phyloP scores from a whole-genome alignment of 2,888 invertebrate genomes.

The Andrena camellia region DNA sequence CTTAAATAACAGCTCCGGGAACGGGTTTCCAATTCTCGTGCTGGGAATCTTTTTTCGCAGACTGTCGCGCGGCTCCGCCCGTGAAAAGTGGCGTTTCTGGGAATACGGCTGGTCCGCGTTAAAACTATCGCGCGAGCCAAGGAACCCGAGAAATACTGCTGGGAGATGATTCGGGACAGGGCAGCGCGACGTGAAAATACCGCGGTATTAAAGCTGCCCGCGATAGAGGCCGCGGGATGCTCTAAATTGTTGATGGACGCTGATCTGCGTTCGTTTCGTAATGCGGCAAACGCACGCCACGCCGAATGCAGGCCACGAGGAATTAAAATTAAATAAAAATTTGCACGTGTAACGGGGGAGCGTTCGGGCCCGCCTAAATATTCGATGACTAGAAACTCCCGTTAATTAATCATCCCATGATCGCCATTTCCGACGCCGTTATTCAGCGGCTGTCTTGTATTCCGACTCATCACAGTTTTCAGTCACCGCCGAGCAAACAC shows the following conservation, averaged over 20 bases:
- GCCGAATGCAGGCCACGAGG: neutral
- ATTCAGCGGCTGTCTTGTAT: constrained; percentile 7
- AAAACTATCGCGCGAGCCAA: too few relatives aligned
- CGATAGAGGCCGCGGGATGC: neutral
- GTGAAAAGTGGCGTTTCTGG: constrained; percentile 2
- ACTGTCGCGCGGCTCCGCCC: neutral
- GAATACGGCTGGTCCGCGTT: neutral
- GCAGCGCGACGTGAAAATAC: neutral
- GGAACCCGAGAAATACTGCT: neutral
- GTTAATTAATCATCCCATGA: constrained; percentile 7
- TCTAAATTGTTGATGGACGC: constrained; percentile 12
- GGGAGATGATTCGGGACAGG: neutral
- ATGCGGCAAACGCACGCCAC: neutral
- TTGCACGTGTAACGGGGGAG: neutral
- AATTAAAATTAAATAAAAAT: constrained; percentile 21
- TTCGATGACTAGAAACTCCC: neutral
- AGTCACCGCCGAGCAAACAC: neutral
- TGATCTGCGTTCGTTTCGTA: constrained; percentile 4
- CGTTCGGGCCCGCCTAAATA: neutral
- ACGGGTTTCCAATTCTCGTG: constrained; percentile 8
- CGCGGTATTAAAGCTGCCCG: neutral
- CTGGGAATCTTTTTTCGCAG: constrained; percentile 9
- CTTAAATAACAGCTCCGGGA: constrained; percentile 31
- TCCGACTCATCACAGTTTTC: neutral
- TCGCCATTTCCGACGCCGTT: neutral